A percentile compares a stretch with the other conserved stretches of the same genome.
phyloP scores from a whole-genome alignment of 2,797 vertebrate genomes.

The Bryconaethiops microstoma region DNA sequence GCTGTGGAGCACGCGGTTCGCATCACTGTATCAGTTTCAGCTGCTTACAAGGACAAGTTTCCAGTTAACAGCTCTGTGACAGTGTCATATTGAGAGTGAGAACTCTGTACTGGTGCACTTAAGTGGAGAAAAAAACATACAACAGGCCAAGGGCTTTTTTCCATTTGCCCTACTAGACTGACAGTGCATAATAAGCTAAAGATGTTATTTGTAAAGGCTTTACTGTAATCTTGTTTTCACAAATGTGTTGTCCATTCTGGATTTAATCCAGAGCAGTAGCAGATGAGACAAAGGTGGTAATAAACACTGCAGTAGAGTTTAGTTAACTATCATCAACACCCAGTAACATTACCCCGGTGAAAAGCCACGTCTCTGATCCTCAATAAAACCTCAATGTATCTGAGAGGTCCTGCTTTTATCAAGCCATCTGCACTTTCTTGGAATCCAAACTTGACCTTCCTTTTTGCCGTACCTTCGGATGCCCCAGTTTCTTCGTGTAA shows the following conservation, averaged over 20 bases:
- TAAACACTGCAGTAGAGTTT: slow-evolving; percentile 7
- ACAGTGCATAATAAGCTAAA: slow-evolving; percentile 6
- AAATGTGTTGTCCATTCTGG: slow-evolving; percentile 28
- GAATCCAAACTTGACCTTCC: slow-evolving; percentile 20
- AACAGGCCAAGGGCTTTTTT: slow-evolving; percentile 5
- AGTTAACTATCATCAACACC: slow-evolving; percentile 8
- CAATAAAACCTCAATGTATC: neutral
- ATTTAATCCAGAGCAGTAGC: slow-evolving; percentile 12
- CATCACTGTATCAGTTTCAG: slow-evolving; percentile 28
- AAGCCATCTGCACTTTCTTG: neutral
- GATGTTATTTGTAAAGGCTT: slow-evolving; percentile 16
- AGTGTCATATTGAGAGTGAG: neutral
- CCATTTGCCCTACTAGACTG: slow-evolving; percentile 5
- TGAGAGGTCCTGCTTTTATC: slow-evolving; percentile 14
- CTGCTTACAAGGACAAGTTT: slow-evolving; percentile 21
- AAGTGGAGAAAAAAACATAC: neutral
- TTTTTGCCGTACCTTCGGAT: slow-evolving; percentile 36
- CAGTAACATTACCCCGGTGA: neutral
- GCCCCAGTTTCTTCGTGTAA: slow-evolving; percentile 68
- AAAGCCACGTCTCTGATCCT: neutral
- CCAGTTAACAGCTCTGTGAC: slow-evolving; percentile 6
- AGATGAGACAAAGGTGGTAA: slow-evolving; percentile 7
- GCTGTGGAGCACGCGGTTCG: neutral
- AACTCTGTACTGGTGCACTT: neutral
- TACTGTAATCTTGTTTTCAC: slow-evolving; percentile 42